These are phyloP conservation scores for Prunella strophiata DNA, from an alignment of 2,797 vertebrate genomes.

Conservation along the genomic window DNA sequence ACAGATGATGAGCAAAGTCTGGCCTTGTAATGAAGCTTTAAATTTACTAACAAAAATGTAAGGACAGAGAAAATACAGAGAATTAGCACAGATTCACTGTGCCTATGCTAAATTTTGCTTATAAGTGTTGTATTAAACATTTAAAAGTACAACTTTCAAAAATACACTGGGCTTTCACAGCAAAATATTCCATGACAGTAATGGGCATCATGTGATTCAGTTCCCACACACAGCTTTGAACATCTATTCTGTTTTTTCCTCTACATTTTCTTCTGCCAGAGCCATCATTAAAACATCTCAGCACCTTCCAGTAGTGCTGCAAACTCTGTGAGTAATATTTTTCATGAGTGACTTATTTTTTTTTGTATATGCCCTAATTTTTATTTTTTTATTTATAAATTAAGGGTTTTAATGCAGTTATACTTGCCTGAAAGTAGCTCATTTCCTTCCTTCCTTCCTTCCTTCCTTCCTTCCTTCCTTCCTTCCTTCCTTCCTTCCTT, in stretches of 20 bases:
- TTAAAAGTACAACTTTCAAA: conserved; percentile 31
- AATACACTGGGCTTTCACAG: background rate
- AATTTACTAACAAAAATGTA: background rate
- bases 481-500: background rate
- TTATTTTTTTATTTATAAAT: background rate
- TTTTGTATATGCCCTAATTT: no score
- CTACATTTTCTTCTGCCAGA: background rate
- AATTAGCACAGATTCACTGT: background rate
- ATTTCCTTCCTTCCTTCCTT: background rate
- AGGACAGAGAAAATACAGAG: background rate
- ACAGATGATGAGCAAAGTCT: background rate
- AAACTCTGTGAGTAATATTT: background rate
- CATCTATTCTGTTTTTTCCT: background rate
- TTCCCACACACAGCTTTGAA: background rate
- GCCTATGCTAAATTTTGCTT: background rate
- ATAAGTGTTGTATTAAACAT: conserved; percentile 11
- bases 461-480: no score
- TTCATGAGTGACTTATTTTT: background rate
- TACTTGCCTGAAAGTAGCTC: background rate
- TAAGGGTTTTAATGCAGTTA: background rate
- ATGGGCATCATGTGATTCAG: background rate
- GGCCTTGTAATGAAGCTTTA: background rate
- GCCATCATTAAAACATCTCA: background rate
- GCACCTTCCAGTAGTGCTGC: background rate
- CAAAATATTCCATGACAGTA: background rate